These are phyloP conservation scores for Ochlodes sylvanus DNA, from an alignment of 2,888 invertebrate species.

Conservation along the genomic window DNA sequence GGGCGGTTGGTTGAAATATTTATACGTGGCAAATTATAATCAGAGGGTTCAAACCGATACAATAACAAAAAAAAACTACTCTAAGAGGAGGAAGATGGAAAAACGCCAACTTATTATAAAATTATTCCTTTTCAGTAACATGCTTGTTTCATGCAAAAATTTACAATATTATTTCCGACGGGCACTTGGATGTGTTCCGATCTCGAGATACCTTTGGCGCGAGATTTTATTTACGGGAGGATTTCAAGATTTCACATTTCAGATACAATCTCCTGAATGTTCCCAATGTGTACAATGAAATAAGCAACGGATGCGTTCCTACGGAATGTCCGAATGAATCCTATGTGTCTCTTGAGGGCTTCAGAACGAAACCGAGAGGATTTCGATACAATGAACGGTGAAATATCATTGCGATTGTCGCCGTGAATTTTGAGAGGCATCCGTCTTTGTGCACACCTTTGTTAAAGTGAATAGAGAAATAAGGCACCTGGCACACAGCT, in stretches of 20 bases:
- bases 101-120: constrained; percentile 20
- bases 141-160: constrained; percentile 4
- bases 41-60: too few relatives aligned
- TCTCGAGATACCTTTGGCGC: constrained; percentile 2
- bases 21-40: too few relatives aligned
- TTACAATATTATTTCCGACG: neutral
- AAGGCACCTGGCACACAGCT: neutral
- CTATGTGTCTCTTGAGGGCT: constrained; percentile 25
- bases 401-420: constrained; percentile 25
- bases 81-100: constrained; percentile 2
- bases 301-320: constrained; percentile 25
- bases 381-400: constrained; percentile 30
- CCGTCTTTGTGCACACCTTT: constrained; percentile 3
- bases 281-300: constrained; percentile 18
- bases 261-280: constrained; percentile 23
- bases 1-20: too few relatives aligned
- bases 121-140: neutral
- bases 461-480: neutral
- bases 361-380: constrained; percentile 13
- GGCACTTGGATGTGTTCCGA: constrained; percentile 14
- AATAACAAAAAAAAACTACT: neutral
- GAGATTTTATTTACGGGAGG: constrained; percentile 16
- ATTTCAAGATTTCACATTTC: constrained; percentile 12
- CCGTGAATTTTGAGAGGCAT: constrained; percentile 22
- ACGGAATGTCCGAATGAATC: constrained; percentile 36